Evolutionary conservation across 2,797 vertebrate genomes (phyloP), one percentile per base, ranked within the genome.

Genomic region (Lithobates pipiens): DNA sequence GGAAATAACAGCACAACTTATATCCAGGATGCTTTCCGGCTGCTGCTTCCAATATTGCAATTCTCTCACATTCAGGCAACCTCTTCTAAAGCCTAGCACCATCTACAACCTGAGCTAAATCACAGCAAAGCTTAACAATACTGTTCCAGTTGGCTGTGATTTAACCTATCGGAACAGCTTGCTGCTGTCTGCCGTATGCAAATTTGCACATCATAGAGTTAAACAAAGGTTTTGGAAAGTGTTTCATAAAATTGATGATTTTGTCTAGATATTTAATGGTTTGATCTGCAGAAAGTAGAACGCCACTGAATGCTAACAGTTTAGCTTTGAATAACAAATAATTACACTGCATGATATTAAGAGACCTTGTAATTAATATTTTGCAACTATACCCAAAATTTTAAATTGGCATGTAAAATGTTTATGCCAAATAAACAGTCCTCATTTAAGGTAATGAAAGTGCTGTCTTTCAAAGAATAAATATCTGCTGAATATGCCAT

Each of bases 31-130:
- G 98, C 97, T 77, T 96, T 99, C 93, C 97, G 97, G 92, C 95
- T 99, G 89, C 92, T 99, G 90, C 94, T 99, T 89, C 97, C 98
- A 0, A 89, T 99, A 85, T 95, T 99, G 86, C 98, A 99, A 88
- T 93, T 96, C 77, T 98, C 97, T 21, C 96, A 98, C 74, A 94
- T 99, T 89, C 96, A 97, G 90, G 94, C 89, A 84, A 94, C 89
- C 84, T 91, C 91, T 93, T 89, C 88, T 71, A 90, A 93, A 90
- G 54, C 79, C 27, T 89, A 86, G 15, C 85, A 80, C 0, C 15
- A 10, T 44, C 21, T 21, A 29, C 1, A 4, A 16, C 44, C 65
- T 32, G 25, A 44, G 39, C 82, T 83, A 69, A 63, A 69, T 70
- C 84, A 73, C 80, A 8, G 25, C 39, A 65, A 50, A 54, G 15